These are phyloP conservation scores for Lanius ludovicianus DNA, from an alignment of 2,113 vertebrate species.

Conservation along the genomic window DNA sequence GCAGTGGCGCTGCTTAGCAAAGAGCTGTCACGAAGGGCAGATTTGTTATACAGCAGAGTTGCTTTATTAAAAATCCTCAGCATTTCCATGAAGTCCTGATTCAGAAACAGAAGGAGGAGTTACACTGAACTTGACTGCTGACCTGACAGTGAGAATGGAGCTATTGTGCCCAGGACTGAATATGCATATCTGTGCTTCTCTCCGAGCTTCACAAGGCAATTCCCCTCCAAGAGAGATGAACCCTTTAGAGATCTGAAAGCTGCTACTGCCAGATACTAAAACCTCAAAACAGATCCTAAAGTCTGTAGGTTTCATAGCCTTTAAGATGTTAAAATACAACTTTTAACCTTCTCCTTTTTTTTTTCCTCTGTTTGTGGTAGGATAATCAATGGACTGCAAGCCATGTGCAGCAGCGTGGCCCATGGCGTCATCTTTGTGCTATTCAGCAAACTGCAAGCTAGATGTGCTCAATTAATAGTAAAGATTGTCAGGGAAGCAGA, in stretches of 20 bases:
- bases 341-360: neutral
- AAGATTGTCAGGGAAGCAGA: neutral
- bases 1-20: neutral
- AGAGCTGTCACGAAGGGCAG: constrained; percentile 43
- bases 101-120: constrained; percentile 59
- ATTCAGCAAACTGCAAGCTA: constrained; percentile 4
- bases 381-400: neutral
- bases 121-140: constrained; percentile 64
- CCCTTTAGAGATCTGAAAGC: constrained; percentile 7
- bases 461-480: neutral
- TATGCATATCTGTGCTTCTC: constrained; percentile 45
- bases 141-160: constrained; percentile 64
- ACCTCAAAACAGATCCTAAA: neutral
- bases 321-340: constrained; percentile 2
- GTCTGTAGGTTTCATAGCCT: neutral
- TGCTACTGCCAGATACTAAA: neutral
- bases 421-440: neutral
- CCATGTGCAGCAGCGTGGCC: neutral
- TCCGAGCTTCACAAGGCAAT: neutral
- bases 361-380: neutral
- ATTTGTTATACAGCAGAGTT: constrained; percentile 31
- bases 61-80: constrained; percentile 49
- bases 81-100: constrained; percentile 55
- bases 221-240: neutral
- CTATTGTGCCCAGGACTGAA: constrained; percentile 59